Evolutionary conservation across 2,888 invertebrate genomes (phyloP), one percentile per base, ranked within the genome.

Genomic region (Biston betularia): DNA sequence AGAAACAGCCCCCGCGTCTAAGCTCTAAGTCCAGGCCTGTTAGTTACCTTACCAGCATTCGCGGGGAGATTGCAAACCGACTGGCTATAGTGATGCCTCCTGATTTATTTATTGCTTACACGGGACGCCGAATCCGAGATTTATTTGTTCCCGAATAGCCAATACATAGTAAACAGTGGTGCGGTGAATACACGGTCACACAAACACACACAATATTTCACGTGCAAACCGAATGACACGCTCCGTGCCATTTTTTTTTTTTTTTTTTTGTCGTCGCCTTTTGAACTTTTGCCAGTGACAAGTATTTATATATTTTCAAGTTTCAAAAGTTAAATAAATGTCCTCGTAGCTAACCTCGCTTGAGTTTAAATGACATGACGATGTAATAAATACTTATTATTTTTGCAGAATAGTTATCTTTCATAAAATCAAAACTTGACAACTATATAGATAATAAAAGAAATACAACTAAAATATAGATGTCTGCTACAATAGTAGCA

Each of bases 41-140:
- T 33, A n/a, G 3, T 40, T 49, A 59, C 59, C 59, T 65, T 59
- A 52, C 44, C 55, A 50, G 56, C 56, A 56, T 55, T 56, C 60
- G 50, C 33, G 60, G 35, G 65, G 38, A 59, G 59, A 59, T 61
- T 56, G 61, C 65, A 61, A 59, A 46, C 64, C 57, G 42, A 65
- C 48, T 63, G 53, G 61, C 57, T 42, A 45, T 60, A 60, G 64
- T 59, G 69, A 66, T 69, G 69, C 53, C 64, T 65, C 61, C 59
- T 57, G 66, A 69, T 67, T 60, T 71, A 68, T 71, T 71, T 66
- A 71, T 66, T 64, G 68, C 66, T 61, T 57, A 58, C 60, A 61
- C 61, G 64, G 69, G 66, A 66, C 55, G 66, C 65, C 57, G 63
- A 57, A 60, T 63, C 45, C 69, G 63, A 60, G 69, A 69, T 69